Conservation (phyloP, 2,888 invertebrate species). For the Idaea biselata region DNA sequence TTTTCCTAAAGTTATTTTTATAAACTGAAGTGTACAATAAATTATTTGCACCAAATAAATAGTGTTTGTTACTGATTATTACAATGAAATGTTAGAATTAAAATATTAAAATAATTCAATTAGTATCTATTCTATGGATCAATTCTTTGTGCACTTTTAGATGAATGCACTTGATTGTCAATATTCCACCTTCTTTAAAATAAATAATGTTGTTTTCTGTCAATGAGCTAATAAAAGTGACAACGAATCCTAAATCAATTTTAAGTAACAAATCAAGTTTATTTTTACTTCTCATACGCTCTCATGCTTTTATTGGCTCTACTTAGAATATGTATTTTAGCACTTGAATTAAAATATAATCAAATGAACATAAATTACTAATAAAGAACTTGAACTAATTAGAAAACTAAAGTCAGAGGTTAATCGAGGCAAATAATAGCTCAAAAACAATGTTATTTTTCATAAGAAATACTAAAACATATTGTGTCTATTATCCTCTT, state of each 20-base stretch:
- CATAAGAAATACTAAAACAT: background rate
- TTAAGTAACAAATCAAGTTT: conserved; percentile 7
- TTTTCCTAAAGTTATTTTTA: conserved; percentile 69
- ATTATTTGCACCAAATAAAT: conserved; percentile 60
- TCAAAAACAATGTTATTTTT: background rate
- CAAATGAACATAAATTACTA: conserved; percentile 4
- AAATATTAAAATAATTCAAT: conserved; percentile 45
- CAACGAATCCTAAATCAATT: conserved; percentile 16
- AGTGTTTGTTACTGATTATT: conserved; percentile 56
- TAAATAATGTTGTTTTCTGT: conserved; percentile 18
- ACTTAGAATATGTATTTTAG: conserved; percentile 41
- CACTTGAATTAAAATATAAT: conserved; percentile 39
- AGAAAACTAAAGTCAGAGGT: conserved; percentile 35
- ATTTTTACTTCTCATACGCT: conserved; percentile 33
- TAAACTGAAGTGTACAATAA: conserved; percentile 56
- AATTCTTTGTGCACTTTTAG: conserved; percentile 57
- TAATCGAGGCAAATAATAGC: conserved; percentile 49
- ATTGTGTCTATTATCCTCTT: conserved; percentile 57
- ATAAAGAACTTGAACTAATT: background rate
- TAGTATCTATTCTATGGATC: conserved; percentile 26
- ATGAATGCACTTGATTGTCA: conserved; percentile 53
- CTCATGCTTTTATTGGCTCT: conserved; percentile 54
- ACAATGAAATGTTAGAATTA: conserved; percentile 40
- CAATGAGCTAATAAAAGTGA: conserved; percentile 49
- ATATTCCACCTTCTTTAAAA: conserved; percentile 35